Base-by-base conservation (phyloP, 2,888 invertebrate genomes). In the Drosophila tripunctata region DNA sequence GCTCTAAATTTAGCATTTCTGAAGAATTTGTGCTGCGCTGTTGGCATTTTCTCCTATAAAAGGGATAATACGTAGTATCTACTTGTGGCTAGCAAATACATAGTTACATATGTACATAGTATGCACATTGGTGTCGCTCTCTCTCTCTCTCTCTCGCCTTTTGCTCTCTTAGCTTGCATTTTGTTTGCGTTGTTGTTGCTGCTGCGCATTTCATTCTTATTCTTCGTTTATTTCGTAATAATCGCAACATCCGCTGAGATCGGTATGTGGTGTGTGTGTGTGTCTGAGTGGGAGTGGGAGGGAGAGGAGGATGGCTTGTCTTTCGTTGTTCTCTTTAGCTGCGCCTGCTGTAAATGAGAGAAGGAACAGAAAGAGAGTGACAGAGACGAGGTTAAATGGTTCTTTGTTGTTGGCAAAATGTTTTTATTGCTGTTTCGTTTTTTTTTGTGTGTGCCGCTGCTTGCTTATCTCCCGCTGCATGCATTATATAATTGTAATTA, bases 1-100 rank as follows among this genome's bases (percentile, higher is more conserved):
- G 78, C 74, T 86, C 84, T 84, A 83, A 83, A 84, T 84, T 80
- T 86, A 83, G 84, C 73, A 68, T 67, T 85, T 85, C 78, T 74
- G n/a, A 73, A 86, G 76, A 84, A 84, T 75, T 83, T 69, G 56
- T 75, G 56, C 44, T 68, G 67, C 65, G 67, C 67, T 63, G 66
- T 82, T 77, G 78, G 77, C 77, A 78, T 78, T 81, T 81, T 77
- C 75, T 73, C 51, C 81, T 76, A 83, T 72, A 75, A 83, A 83
- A 85, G 84, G 84, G 86, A 86, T 83, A 80, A 77, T 75, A 75
- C 61, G 67, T 66, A 51, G 35, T 51, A 55, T 54, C 31, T n/a
- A n/a, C n/a, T n/a, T n/a, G 50, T 24, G 44, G 60, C 43, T 64
- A n/a, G 27, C 27, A 51, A 58, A 51, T 54, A 41, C 27, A 12